Percentiles rank a stretch among this genome's conserved stretches.
Evolutionary conservation across 2,888 invertebrate species (phyloP).

Genomic region (Tineola bisselliella): DNA sequence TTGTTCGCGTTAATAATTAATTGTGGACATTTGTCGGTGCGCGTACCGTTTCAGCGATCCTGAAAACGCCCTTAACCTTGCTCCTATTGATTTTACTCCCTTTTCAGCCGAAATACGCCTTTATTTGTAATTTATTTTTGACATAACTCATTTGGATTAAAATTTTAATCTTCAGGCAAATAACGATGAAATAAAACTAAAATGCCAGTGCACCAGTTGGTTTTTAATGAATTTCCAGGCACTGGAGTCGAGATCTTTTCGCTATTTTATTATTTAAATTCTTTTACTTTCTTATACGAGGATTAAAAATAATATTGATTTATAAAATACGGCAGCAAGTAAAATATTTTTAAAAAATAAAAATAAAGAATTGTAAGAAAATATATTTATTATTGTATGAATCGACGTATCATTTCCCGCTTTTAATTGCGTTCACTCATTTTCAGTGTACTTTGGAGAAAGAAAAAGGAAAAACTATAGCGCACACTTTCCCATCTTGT

Average conservation of each 20-base stretch:
- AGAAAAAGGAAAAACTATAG: not conserved
- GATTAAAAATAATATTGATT: too few relatives aligned
- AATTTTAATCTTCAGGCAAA: not conserved
- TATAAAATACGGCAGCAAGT: not conserved
- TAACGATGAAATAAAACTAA: not conserved
- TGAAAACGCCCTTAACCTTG: not conserved
- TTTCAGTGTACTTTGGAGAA: not conserved
- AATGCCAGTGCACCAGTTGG: not conserved
- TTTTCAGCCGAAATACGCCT: not conserved
- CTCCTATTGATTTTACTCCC: not conserved
- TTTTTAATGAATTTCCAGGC: not conserved
- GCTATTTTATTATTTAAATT: too few relatives aligned
- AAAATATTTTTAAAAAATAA: not conserved
- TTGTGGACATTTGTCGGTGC: not conserved
- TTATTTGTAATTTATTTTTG: not conserved
- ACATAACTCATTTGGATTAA: not conserved
- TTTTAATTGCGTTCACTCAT: not conserved
- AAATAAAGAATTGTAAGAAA: not conserved
- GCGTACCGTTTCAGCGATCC: not conserved
- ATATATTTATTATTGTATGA: not conserved
- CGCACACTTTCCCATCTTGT: not conserved
- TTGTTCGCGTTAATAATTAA: slow-evolving; percentile 6
- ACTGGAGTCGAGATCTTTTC: too few relatives aligned
- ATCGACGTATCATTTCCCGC: slow-evolving; percentile 1
- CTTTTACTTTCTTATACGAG: too few relatives aligned